Percentiles rank a stretch among this genome's conserved stretches.
phyloP scores from a whole-genome alignment of 2,888 invertebrate genomes.

The Griposia aprilina region DNA sequence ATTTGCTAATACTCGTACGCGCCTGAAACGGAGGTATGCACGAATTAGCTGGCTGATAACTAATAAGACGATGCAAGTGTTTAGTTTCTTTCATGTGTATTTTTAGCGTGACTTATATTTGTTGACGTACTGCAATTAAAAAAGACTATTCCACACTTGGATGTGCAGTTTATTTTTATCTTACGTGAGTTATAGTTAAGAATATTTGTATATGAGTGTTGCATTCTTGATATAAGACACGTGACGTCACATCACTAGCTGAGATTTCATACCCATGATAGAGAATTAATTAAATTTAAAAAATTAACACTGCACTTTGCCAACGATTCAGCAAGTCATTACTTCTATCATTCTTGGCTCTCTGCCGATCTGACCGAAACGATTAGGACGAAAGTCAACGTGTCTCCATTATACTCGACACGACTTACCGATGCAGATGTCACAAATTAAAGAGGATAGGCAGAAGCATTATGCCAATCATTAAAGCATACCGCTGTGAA shows the following conservation, averaged over 20 bases:
- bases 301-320: not conserved
- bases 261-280: not conserved
- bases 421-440: not conserved
- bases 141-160: too few species aligned
- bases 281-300: not conserved
- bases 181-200: too few species aligned
- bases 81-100: constrained; percentile 29
- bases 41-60: not conserved
- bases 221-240: not conserved
- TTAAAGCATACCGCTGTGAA: not conserved
- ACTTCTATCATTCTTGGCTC: constrained; percentile 18
- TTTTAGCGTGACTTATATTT: not conserved
- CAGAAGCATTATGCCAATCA: constrained; percentile 4
- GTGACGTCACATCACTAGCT: not conserved
- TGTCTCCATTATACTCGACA: not conserved
- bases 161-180: too few species aligned
- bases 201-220: too few species aligned
- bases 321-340: constrained; percentile 8
- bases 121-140: not conserved
- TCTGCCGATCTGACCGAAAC: not conserved
- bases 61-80: constrained; percentile 3
- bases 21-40: constrained; percentile 1
- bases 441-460: not conserved
- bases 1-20: constrained; percentile 16
- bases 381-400: not conserved